A percentile compares a stretch with the other conserved stretches of the same genome.
phyloP scores from a whole-genome alignment of 2,797 vertebrate genomes.

The Peromyscus melanophrys region DNA sequence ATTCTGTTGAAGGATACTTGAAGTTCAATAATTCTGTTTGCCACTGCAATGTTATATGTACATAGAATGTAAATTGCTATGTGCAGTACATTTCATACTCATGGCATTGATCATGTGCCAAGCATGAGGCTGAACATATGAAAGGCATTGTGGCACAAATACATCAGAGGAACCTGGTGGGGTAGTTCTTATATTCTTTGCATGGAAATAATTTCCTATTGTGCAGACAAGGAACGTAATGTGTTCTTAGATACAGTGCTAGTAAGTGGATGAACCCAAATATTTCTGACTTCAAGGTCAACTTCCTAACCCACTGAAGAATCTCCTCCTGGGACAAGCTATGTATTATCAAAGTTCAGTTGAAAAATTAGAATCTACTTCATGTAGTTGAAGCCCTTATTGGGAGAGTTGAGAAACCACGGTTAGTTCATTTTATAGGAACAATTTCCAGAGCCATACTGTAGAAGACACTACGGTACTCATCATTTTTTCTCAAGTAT shows the following conservation, averaged over 20 bases:
- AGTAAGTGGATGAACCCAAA: constrained; percentile 19
- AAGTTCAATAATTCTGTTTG: background rate
- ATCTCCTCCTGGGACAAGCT: background rate
- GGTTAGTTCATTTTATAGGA: constrained; percentile 3
- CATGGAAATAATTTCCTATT: background rate
- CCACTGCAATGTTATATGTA: background rate
- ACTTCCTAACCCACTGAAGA: constrained; percentile 3
- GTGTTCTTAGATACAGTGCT: background rate
- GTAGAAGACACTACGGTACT: background rate
- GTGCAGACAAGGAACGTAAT: constrained; percentile 9
- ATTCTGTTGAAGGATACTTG: background rate
- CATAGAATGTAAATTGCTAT: background rate
- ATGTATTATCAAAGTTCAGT: background rate
- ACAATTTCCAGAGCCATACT: background rate
- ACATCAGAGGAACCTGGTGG: background rate
- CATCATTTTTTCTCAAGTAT: background rate
- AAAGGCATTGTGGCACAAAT: background rate
- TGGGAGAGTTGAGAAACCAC: constrained; percentile 18
- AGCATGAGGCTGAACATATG: background rate
- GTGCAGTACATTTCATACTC: background rate
- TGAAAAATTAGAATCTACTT: background rate
- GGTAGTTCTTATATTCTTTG: background rate
- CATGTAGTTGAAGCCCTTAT: background rate
- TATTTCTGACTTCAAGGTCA: constrained; percentile 23
- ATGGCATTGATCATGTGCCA: background rate